Conservation (phyloP, 1,140 invertebrate species). For the Neoseiulus cucumeris region DNA sequence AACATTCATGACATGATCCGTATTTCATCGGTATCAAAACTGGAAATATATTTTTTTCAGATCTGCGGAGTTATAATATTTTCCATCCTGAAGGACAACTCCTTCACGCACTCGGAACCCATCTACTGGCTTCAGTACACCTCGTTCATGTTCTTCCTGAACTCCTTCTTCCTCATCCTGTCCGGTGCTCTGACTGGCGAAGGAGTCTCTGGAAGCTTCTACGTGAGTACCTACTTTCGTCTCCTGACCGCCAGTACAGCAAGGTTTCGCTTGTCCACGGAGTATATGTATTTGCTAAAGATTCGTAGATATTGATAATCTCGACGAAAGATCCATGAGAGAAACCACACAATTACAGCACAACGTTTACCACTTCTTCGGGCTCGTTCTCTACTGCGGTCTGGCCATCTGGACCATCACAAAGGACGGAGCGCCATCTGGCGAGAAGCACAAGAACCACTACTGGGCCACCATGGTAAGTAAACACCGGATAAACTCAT, state of each 20-base stretch:
- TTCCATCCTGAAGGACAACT: background rate
- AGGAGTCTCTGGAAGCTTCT: background rate
- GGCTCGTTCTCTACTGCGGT: background rate
- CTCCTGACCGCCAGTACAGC: too few relatives aligned
- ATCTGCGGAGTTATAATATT: background rate
- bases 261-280: too few relatives aligned
- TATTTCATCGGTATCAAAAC: too few relatives aligned
- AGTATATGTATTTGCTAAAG: too few relatives aligned
- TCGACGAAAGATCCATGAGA: too few relatives aligned
- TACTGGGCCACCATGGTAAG: background rate
- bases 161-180: slow-evolving; percentile 3
- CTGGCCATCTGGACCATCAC: background rate
- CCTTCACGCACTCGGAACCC: background rate
- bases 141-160: slow-evolving; percentile 4
- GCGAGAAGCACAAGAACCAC: background rate
- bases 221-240: background rate
- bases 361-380: slow-evolving; percentile 11
- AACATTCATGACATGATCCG: too few relatives aligned
- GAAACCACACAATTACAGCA: background rate
- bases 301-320: too few relatives aligned
- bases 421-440: background rate
- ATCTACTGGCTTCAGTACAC: slow-evolving; percentile 7
- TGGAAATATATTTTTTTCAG: background rate
- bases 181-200: slow-evolving; percentile 7
- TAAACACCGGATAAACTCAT: too few relatives aligned